A percentile compares a stretch with the other conserved stretches of the same genome.
Conservation (phyloP, 2,113 vertebrate species). For the Macquaria australasica region DNA sequence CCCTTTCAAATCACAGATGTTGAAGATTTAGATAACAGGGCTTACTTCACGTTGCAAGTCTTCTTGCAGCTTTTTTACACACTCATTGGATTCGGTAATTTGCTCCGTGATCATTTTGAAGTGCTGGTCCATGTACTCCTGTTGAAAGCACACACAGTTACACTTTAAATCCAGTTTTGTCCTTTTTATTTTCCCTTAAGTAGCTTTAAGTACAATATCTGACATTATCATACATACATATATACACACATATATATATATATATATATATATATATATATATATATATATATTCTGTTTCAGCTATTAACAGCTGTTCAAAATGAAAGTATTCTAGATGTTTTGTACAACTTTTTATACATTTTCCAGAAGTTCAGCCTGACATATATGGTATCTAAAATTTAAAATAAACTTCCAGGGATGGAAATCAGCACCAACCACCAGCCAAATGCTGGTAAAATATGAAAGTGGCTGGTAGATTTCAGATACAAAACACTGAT, state of each 20-base stretch:
- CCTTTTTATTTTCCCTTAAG: background rate
- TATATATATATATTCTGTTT: too few species aligned
- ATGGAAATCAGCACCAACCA: too few species aligned
- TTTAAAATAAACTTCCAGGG: too few species aligned
- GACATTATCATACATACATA: background rate
- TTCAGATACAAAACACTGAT: too few species aligned
- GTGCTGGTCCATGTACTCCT: constrained; percentile 68
- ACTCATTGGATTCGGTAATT: constrained; percentile 40
- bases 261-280: too few species aligned
- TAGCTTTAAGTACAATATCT: background rate
- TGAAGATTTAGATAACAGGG: background rate
- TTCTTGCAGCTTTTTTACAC: constrained; percentile 45
- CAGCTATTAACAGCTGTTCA: too few species aligned
- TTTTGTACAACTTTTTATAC: background rate
- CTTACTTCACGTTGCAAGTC: constrained; percentile 51
- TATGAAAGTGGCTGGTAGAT: too few species aligned
- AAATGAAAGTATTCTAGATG: background rate
- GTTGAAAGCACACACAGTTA: constrained; percentile 31
- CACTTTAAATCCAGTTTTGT: background rate
- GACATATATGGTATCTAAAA: background rate
- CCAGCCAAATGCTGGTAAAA: too few species aligned
- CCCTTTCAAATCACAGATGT: background rate
- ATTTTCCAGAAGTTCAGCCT: background rate
- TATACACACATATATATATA: too few species aligned
- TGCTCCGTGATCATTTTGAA: constrained; percentile 52